phyloP scores from a whole-genome alignment of 2,888 invertebrate genomes.

The Andricus curvator region DNA sequence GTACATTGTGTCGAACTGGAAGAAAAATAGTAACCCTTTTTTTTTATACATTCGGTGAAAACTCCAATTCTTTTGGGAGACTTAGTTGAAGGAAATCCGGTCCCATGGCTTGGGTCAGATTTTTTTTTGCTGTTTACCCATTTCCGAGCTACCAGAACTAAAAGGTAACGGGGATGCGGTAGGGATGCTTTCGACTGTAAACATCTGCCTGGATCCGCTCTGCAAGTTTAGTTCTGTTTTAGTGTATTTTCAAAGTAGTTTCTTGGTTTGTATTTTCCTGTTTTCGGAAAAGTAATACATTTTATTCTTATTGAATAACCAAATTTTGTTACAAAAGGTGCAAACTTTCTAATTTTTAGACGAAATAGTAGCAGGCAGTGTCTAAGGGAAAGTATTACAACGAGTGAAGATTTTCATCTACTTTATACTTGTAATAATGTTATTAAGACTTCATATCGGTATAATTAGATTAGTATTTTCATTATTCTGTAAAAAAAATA shows the following conservation, averaged over 20 bases:
- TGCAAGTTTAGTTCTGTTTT: conserved; percentile 25
- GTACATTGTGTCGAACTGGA: conserved; percentile 21
- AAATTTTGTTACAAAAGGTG: too few relatives aligned
- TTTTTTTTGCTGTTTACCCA: conserved; percentile 52
- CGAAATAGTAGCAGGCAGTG: background rate
- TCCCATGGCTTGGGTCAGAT: conserved; percentile 30
- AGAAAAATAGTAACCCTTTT: conserved; percentile 35
- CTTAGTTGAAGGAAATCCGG: conserved; percentile 32
- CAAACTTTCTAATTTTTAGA: background rate
- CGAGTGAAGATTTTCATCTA: background rate
- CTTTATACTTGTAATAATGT: too few relatives aligned
- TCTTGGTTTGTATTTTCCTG: conserved; percentile 16
- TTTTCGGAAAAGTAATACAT: background rate
- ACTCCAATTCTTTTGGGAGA: conserved; percentile 21
- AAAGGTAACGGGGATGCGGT: conserved; percentile 31
- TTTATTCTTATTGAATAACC: too few relatives aligned
- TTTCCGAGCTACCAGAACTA: conserved; percentile 43
- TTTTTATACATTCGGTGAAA: conserved; percentile 33
- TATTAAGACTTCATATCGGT: too few relatives aligned
- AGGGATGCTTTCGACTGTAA: conserved; percentile 34
- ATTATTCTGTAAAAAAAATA: too few relatives aligned
- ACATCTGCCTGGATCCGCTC: conserved; percentile 31
- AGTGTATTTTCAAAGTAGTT: conserved; percentile 28
- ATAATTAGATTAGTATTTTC: too few relatives aligned
- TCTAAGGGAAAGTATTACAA: background rate